phyloP scores from a whole-genome alignment of 1,140 invertebrate genomes.

The Drosophila baimaii region DNA sequence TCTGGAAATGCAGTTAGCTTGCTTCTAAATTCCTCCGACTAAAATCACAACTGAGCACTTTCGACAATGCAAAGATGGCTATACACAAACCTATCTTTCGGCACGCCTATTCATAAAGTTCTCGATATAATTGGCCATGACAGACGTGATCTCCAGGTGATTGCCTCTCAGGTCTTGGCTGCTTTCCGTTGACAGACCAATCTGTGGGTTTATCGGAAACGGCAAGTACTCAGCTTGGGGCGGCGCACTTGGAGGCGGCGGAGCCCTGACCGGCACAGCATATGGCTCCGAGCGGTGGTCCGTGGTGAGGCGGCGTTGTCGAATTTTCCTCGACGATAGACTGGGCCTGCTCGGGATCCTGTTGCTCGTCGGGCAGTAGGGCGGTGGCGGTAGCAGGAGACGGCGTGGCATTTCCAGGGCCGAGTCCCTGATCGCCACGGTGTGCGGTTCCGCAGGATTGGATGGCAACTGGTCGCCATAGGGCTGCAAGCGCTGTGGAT shows the following conservation, averaged over 20 bases:
- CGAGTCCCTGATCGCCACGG: background rate
- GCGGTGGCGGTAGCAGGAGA: slow-evolving; percentile 7
- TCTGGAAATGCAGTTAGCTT: background rate
- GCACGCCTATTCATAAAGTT: slow-evolving; percentile 38
- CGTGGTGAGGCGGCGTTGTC: background rate
- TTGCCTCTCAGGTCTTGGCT: slow-evolving; percentile 20
- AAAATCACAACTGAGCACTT: slow-evolving; percentile 15
- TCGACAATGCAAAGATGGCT: background rate
- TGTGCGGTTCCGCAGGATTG: slow-evolving; percentile 11
- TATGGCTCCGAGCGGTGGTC: slow-evolving; percentile 7
- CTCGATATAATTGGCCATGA: slow-evolving; percentile 40
- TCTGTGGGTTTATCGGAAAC: background rate
- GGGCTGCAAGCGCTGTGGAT: slow-evolving; percentile 38
- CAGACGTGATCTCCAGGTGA: slow-evolving; percentile 18
- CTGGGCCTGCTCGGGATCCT: background rate
- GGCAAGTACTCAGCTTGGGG: background rate
- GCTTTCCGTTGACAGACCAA: background rate
- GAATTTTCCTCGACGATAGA: background rate
- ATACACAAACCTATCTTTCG: slow-evolving; percentile 19
- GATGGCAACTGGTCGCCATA: slow-evolving; percentile 38
- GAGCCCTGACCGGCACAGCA: background rate
- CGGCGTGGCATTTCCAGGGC: slow-evolving; percentile 1
- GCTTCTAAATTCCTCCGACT: background rate
- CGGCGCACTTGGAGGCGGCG: slow-evolving; percentile 3
- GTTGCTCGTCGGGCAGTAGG: slow-evolving; percentile 2